phyloP scores from a whole-genome alignment of 2,797 vertebrate genomes.

The Ceyx erithaca region DNA sequence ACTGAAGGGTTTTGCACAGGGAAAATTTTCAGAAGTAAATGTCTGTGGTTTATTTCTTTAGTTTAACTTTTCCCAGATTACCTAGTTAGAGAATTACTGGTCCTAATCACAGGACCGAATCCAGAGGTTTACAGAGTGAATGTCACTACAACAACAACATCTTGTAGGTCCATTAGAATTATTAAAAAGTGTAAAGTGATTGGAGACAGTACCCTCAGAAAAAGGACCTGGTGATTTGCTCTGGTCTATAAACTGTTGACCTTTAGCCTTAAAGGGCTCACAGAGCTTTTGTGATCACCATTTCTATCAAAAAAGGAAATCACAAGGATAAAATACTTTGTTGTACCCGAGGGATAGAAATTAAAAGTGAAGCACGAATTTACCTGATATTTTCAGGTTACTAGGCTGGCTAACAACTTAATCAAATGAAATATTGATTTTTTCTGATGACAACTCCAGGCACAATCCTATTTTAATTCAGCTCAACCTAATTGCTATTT shows the following conservation, averaged over 20 bases:
- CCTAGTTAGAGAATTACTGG: background rate
- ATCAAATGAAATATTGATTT: constrained; percentile 28
- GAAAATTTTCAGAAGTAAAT: background rate
- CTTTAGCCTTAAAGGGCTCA: background rate
- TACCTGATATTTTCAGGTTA: background rate
- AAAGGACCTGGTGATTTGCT: background rate
- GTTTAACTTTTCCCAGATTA: background rate
- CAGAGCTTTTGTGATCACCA: background rate
- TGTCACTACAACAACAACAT: background rate
- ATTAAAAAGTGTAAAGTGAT: background rate
- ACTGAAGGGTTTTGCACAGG: background rate
- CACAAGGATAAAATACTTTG: background rate
- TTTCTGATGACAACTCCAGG: background rate
- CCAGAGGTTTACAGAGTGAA: background rate
- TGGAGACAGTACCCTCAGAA: background rate
- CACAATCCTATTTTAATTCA: constrained; percentile 25
- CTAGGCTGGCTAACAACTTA: background rate
- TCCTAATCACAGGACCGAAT: accelerated
- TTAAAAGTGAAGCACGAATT: background rate
- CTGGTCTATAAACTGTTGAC: background rate
- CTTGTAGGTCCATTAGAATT: background rate
- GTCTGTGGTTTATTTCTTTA: background rate
- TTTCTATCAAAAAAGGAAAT: background rate
- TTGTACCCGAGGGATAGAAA: background rate
- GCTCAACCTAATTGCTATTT: constrained; percentile 13